These are phyloP conservation scores for Anas platyrhynchos DNA, from an alignment of 2,113 vertebrate genomes.

Conservation along the genomic window DNA sequence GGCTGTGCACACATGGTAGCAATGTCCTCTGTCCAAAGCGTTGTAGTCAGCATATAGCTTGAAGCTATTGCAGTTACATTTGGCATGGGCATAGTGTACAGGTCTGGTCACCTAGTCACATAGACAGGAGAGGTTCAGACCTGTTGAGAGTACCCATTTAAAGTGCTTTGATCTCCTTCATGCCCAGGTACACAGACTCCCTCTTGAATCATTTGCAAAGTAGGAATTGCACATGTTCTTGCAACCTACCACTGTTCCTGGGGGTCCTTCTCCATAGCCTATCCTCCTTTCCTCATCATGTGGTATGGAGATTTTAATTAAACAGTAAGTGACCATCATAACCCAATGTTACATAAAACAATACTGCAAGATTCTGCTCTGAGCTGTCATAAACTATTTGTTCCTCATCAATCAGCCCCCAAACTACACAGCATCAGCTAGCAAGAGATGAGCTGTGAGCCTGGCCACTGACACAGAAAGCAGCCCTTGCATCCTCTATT, in stretches of 20 bases:
- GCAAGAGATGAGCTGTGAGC: neutral
- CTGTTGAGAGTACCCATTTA: neutral
- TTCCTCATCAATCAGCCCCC: neutral
- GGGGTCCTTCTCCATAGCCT: neutral
- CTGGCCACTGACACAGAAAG: neutral
- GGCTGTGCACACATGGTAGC: neutral
- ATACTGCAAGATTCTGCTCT: neutral
- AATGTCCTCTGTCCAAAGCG: neutral
- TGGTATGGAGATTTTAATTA: neutral
- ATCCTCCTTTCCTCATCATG: neutral
- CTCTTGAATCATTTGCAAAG: neutral
- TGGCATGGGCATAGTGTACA: rapidly evolving
- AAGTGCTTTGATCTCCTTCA: neutral
- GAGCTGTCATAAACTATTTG: neutral
- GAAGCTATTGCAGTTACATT: neutral
- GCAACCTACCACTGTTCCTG: neutral
- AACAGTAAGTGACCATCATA: neutral
- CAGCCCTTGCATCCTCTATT: neutral
- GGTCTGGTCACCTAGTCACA: neutral
- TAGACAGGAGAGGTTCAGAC: neutral
- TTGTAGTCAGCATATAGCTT: neutral
- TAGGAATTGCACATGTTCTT: neutral
- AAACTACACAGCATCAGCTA: neutral
- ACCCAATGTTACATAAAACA: neutral
- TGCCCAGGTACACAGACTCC: neutral